phyloP scores from a whole-genome alignment of 2,113 vertebrate genomes.

The Heteronetta atricapilla region DNA sequence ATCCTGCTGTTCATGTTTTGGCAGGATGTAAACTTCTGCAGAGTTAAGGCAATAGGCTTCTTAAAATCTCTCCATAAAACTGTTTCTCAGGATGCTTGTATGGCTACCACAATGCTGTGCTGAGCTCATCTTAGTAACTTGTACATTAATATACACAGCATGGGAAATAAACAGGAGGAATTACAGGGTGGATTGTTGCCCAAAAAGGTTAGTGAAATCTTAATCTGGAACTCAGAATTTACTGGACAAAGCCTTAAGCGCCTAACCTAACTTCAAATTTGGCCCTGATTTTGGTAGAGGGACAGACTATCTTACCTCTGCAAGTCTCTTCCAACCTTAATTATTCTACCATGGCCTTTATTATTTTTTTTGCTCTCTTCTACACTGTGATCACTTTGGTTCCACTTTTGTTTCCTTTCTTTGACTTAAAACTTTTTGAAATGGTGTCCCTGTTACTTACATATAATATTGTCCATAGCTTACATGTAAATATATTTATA shows the following conservation, averaged over 20 bases:
- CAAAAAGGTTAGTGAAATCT: background rate
- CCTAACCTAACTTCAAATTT: background rate
- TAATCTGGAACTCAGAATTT: background rate
- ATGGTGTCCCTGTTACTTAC: background rate
- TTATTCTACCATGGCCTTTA: background rate
- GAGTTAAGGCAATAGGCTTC: background rate
- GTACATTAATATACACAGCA: background rate
- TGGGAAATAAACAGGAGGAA: background rate
- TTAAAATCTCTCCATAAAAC: background rate
- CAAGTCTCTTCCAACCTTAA: background rate
- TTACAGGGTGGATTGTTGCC: background rate
- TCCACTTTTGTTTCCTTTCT: background rate
- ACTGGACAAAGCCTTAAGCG: background rate
- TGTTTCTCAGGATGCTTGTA: background rate
- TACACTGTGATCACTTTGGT: background rate
- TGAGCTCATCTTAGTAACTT: background rate
- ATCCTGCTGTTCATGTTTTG: background rate
- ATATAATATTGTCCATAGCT: background rate
- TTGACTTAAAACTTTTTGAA: background rate
- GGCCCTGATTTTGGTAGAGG: background rate
- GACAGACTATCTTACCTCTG: background rate
- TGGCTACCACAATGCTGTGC: background rate
- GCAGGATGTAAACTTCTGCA: background rate
- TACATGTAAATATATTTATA: background rate
- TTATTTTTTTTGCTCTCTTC: background rate